Evolutionary conservation across 2,797 vertebrate genomes (phyloP).

Genomic region (Protosalanx chinensis): DNA sequence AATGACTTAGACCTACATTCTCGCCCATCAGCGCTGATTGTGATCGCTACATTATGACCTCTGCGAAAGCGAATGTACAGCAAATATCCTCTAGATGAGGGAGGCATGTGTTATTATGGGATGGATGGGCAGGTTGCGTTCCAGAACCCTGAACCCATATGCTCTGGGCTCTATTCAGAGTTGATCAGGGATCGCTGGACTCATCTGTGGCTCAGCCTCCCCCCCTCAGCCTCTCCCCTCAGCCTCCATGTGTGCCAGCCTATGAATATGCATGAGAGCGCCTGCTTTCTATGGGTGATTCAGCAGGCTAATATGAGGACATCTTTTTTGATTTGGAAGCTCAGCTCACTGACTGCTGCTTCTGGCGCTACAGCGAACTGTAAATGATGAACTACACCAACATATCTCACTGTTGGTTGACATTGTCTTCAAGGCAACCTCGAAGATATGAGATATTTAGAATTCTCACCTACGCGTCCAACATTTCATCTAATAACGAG

Average conservation of each 20-base stretch:
- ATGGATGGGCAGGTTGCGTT: conserved; percentile 58
- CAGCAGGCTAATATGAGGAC: conserved; percentile 59
- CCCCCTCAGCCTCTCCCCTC: conserved; percentile 60
- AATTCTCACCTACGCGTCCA: conserved; percentile 5
- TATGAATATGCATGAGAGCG: conserved; percentile 68
- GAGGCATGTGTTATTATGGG: conserved; percentile 66
- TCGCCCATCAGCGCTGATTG: conserved; percentile 31
- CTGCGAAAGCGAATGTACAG: conserved; percentile 50
- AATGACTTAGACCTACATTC: conserved; percentile 28
- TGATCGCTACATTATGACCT: conserved; percentile 50
- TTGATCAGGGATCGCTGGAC: conserved; percentile 59
- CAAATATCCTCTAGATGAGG: conserved; percentile 43
- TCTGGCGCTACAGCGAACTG: conserved; percentile 37
- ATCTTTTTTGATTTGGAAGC: conserved; percentile 21
- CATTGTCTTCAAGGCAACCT: conserved; percentile 14
- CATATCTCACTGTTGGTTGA: not conserved
- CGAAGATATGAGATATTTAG: conserved; percentile 30
- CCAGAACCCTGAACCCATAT: conserved; percentile 64
- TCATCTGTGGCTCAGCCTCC: conserved; percentile 65
- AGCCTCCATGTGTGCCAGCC: conserved; percentile 62
- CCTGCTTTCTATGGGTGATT: conserved; percentile 50
- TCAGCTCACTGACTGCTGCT: conserved; percentile 33
- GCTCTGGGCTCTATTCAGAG: conserved; percentile 59
- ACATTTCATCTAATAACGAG: conserved; percentile 26
- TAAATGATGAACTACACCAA: not conserved